Evolutionary conservation across 2,888 invertebrate species (phyloP).

Genomic region (Linyphia triangularis): DNA sequence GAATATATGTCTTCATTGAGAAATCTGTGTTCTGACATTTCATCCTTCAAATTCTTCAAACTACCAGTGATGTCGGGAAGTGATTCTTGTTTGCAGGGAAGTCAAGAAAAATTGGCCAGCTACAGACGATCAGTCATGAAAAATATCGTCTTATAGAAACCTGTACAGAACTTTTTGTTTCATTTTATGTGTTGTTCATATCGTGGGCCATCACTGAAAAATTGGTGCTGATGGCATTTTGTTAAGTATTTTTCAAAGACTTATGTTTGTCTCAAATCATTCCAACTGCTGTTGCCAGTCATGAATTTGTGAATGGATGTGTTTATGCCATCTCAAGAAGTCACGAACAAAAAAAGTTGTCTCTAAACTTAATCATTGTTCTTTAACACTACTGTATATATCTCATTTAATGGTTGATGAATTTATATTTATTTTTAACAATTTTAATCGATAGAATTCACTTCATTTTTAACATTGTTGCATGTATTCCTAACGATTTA

Average conservation of each 20-base stretch:
- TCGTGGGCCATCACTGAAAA: constrained; percentile 58
- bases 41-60: background rate
- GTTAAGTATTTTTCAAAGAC: constrained; percentile 29
- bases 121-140: constrained; percentile 28
- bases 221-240: constrained; percentile 33
- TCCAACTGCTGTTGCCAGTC: constrained; percentile 56
- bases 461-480: background rate
- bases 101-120: background rate
- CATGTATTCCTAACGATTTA: background rate
- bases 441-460: constrained; percentile 27
- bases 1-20: background rate
- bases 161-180: constrained; percentile 64
- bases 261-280: constrained; percentile 50
- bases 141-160: constrained; percentile 10
- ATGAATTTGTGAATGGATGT: constrained; percentile 1
- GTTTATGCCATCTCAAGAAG: background rate
- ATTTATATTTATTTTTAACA: constrained; percentile 13
- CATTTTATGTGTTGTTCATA: constrained; percentile 47
- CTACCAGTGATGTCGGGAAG: background rate
- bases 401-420: constrained; percentile 31
- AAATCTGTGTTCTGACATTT: background rate
- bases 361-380: background rate
- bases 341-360: constrained; percentile 5
- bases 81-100: background rate
- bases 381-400: constrained; percentile 19